These are phyloP conservation scores for Drosophila mayaguana DNA, from an alignment of 2,888 invertebrate genomes.

Conservation along the genomic window DNA sequence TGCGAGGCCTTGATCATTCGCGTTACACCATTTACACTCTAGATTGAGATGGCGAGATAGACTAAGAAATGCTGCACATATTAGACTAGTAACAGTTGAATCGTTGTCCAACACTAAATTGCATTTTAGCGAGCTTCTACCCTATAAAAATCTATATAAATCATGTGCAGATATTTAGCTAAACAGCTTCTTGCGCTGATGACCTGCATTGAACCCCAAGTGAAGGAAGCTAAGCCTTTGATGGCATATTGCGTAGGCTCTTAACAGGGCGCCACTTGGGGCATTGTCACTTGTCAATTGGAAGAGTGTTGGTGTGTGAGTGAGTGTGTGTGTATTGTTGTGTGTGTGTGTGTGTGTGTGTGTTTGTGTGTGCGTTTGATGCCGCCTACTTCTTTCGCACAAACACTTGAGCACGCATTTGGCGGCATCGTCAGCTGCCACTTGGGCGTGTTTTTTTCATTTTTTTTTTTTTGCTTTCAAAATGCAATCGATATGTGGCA, in stretches of 20 bases:
- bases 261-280: constrained; percentile 58
- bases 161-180: not conserved
- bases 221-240: constrained; percentile 37
- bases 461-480: constrained; percentile 33
- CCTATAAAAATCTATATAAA: not conserved
- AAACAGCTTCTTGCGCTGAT: constrained; percentile 12
- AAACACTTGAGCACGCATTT: constrained; percentile 84
- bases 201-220: constrained; percentile 55
- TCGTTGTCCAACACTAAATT: constrained; percentile 4
- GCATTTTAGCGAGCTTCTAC: no score
- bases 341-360: constrained; percentile 23
- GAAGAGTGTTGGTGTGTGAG: constrained; percentile 6
- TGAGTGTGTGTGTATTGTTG: constrained; percentile 25
- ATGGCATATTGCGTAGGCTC: constrained; percentile 57
- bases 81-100: no score
- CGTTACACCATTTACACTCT: no score
- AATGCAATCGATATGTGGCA: constrained; percentile 76
- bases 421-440: constrained; percentile 78
- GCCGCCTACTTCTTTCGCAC: constrained; percentile 53
- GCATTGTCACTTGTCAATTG: constrained; percentile 54
- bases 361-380: constrained; percentile 43
- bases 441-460: constrained; percentile 65
- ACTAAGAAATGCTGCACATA: no score
- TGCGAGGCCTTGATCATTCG: no score
- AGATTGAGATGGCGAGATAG: no score